Base-by-base conservation (phyloP, 2,888 invertebrate species). In the Cheilosia variabilis region DNA sequence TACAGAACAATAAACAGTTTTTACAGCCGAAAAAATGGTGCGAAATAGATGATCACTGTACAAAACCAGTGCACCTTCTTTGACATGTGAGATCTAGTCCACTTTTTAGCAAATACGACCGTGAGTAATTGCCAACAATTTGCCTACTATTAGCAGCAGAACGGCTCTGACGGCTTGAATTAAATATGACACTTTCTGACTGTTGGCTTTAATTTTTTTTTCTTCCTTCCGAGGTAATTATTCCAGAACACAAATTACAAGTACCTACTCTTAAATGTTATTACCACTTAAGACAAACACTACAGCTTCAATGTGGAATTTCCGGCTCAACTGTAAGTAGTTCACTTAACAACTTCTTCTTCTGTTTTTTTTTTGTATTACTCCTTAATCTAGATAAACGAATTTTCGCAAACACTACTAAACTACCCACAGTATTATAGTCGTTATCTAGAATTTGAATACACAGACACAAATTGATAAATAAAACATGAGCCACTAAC, bases 251-350 rank as follows among this genome's bases (percentile, higher is more conserved):
- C 41, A 45, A 73, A 24, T 22, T 17, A 22, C 41, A 58, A 75
- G 75, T 58, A 41, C n/a, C n/a, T n/a, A n/a, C 57, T 57, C 34
- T 55, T 66, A 58, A 66, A 71, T 66, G 37, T 65, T 58, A 75
- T 63, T 53, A 62, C 65, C 78, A 78, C 72, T 83, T 83, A 60
- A 73, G 31, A 58, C 24, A 63, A 57, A 55, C 47, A 52, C 31
- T 71, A 78, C 41, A 58, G 10, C 5, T 76, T 77, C 72, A 66
- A 82, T 77, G 60, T 57, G 78, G 78, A 78, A 45, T 83, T 78
- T 83, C 82, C 82, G 82, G 82, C 82, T 83, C 77, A 72, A 7
- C 17, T 47, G 50, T 50, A 47, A 68, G 55, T 57, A 62, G 24
- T 43, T 41, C 58, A 15, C 31, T 24, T 27, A 57, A 52, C 34